phyloP scores from a whole-genome alignment of 2,113 vertebrate genomes.

The Tympanuchus pallidicinctus region DNA sequence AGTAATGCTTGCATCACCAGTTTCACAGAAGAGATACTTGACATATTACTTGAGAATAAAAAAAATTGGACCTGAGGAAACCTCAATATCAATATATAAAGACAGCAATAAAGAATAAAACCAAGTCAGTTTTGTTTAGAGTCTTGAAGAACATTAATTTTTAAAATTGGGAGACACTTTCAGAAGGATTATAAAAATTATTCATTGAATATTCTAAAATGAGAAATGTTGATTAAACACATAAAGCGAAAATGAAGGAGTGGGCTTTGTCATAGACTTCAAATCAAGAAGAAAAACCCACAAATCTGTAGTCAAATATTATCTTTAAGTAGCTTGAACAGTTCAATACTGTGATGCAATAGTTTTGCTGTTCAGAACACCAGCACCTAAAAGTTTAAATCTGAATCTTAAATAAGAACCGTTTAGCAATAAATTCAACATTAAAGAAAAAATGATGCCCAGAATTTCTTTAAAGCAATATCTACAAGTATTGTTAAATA shows the following conservation, averaged over 20 bases:
- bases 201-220: background rate
- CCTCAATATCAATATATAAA: background rate
- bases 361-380: background rate
- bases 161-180: background rate
- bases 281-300: background rate
- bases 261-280: background rate
- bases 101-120: background rate
- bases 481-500: background rate
- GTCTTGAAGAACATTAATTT: background rate
- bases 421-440: background rate
- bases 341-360: background rate
- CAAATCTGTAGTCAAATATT: background rate
- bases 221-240: background rate
- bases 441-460: background rate
- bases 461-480: background rate
- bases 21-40: background rate
- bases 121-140: background rate
- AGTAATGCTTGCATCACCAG: background rate
- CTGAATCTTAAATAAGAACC: background rate
- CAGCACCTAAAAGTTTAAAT: background rate
- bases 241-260: rapidly evolving
- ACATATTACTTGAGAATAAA: background rate
- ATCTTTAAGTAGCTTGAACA: background rate
- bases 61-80: background rate
- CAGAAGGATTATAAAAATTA: background rate